These are phyloP conservation scores for Zaprionus camerounensis DNA, from an alignment of 1,140 invertebrate species.

Conservation along the genomic window DNA sequence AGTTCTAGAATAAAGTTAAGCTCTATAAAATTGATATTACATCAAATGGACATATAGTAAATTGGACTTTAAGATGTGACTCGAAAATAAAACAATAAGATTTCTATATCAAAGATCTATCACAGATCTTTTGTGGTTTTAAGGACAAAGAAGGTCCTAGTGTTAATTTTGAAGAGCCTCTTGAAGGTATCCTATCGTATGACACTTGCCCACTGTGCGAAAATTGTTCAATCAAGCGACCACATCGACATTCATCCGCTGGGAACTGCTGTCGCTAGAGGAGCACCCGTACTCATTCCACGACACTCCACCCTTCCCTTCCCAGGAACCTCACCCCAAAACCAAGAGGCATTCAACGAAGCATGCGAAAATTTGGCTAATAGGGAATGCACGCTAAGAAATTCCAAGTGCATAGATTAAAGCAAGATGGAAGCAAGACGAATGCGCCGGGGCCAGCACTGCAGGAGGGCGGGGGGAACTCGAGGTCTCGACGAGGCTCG, in stretches of 20 bases:
- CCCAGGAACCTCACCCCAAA: background rate
- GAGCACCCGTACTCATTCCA: background rate
- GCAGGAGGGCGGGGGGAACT: background rate
- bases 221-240: conserved; percentile 52
- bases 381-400: conserved; percentile 76
- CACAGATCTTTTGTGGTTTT: too few species aligned
- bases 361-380: conserved; percentile 80
- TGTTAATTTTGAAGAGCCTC: background rate
- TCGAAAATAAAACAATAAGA: too few species aligned
- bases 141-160: too few species aligned
- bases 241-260: conserved; percentile 21
- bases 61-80: too few species aligned
- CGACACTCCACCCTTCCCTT: background rate
- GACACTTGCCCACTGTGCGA: conserved; percentile 13
- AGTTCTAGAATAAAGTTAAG: too few species aligned
- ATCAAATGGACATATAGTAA: too few species aligned
- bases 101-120: too few species aligned
- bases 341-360: conserved; percentile 63
- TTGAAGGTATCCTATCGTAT: background rate
- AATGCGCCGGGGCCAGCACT: conserved; percentile 3
- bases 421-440: conserved; percentile 44
- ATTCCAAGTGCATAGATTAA: conserved; percentile 79
- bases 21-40: too few species aligned
- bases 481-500: background rate
- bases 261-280: background rate